phyloP scores from a whole-genome alignment of 2,888 invertebrate species.

The Nephrotoma flavescens region DNA sequence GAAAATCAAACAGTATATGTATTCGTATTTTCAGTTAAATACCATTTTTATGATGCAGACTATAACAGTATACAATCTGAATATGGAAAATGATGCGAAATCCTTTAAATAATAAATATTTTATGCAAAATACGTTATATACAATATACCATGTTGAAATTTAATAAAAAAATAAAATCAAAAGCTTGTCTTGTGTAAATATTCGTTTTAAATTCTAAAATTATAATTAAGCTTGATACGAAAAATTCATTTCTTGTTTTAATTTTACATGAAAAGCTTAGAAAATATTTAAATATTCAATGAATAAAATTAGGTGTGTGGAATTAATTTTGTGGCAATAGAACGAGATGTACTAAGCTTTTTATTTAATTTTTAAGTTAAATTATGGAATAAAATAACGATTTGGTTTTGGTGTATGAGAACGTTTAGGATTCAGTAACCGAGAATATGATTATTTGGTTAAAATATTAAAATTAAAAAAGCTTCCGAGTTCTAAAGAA shows the following conservation, averaged over 20 bases:
- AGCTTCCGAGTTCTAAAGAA: too few relatives aligned
- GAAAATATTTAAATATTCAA: not conserved
- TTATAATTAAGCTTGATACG: not conserved
- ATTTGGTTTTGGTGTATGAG: not conserved
- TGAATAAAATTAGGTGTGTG: not conserved
- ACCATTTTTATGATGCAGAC: not conserved
- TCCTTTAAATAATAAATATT: not conserved
- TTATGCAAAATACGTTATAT: not conserved
- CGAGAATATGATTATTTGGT: too few relatives aligned
- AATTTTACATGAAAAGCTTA: not conserved
- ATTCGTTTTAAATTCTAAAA: not conserved
- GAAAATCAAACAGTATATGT: not conserved
- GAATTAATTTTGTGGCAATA: not conserved
- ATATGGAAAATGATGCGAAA: not conserved
- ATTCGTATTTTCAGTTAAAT: not conserved
- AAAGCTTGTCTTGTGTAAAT: not conserved
- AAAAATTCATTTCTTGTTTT: not conserved
- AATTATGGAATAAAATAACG: not conserved
- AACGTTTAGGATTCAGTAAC: not conserved
- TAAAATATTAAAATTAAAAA: too few relatives aligned
- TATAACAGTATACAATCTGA: not conserved
- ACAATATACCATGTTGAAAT: not conserved
- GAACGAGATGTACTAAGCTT: not conserved
- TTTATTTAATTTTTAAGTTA: not conserved
- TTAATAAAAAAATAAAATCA: not conserved